phyloP scores from a whole-genome alignment of 2,888 invertebrate species.

The Crioceris asparagi region DNA sequence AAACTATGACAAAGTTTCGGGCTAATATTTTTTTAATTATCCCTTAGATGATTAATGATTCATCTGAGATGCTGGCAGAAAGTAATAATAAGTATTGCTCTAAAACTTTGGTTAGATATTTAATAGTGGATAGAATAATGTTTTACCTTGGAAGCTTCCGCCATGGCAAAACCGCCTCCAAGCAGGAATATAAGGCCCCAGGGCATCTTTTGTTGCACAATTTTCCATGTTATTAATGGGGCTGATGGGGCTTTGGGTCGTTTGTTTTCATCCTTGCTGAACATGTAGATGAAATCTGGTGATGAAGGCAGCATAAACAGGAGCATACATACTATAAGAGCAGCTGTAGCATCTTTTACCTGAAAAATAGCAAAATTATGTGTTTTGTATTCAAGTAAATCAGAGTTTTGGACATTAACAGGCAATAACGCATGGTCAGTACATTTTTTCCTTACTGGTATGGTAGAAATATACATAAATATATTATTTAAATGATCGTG shows the following conservation, averaged over 20 bases:
- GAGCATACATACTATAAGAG: constrained; percentile 69
- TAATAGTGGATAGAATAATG: neutral
- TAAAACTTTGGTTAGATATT: neutral
- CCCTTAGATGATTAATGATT: no score
- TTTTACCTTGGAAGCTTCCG: constrained; percentile 63
- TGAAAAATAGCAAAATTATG: constrained; percentile 31
- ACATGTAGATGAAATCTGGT: constrained; percentile 62
- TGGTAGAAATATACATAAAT: no score
- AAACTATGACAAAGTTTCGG: no score
- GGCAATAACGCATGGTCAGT: no score
- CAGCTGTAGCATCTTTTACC: constrained; percentile 75
- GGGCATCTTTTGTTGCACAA: constrained; percentile 73
- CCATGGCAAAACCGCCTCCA: constrained; percentile 86
- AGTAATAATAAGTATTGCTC: no score
- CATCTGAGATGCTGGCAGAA: no score
- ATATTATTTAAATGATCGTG: no score
- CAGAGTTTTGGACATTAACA: no score
- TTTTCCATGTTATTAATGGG: constrained; percentile 73
- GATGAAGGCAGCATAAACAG: constrained; percentile 77
- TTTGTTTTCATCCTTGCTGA: constrained; percentile 45
- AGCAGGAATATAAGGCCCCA: constrained; percentile 84
- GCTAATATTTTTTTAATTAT: no score
- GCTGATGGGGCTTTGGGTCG: constrained; percentile 54
- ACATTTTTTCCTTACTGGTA: no score
- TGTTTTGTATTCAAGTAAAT: no score